Base-by-base conservation (phyloP, 2,113 vertebrate species). In the Salvator merianae region DNA sequence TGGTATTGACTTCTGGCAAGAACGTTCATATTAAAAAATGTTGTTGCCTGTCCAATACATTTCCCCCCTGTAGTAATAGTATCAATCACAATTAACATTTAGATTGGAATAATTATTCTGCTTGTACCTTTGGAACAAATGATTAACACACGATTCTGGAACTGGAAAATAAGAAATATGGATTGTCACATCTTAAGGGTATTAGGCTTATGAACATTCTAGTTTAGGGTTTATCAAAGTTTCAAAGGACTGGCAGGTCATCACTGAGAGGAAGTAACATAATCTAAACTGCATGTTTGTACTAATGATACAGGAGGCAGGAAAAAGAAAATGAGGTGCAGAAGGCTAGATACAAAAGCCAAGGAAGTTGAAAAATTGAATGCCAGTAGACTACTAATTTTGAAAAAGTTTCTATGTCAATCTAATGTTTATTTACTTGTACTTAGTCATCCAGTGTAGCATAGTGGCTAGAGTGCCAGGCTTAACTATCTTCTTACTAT, bases 1-100 rank as follows among this genome's bases (percentile, higher is more conserved):
- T 32, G 3, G 6, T 2, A 32, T 32, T 71, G 34, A 74, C 83
- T 84, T 20, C 20, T 82, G 53, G 3, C 28, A 86, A 87, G 62
- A 69, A 12, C 30, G 1, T 77, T 86, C 10, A 59, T 43, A 75
- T 81, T 24, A 69, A 30, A 70, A 76, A 81, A 82, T 77, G 36
- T 14, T 62, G 32, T 4, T 24, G 24, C 79, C 38, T 62, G 0
- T 74, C n/a, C 65, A 0, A 77, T 87, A 85, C 66, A 68, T 30
- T 10, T 84, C 83, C 43, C 22, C 32, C 1, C 74, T 77, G 8
- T n/a, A 68, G 18, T 69, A 85, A 3, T 43, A 7, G 70, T 10
- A 77, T 59, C 30, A 88, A 38, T 73, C 81, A 83, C 72, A 32
- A 68, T 12, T 14, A 78, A 47, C 18, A 70, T n/a, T 18, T 75